phyloP scores from a whole-genome alignment of 2,888 invertebrate species.

The Atrina japonica region DNA sequence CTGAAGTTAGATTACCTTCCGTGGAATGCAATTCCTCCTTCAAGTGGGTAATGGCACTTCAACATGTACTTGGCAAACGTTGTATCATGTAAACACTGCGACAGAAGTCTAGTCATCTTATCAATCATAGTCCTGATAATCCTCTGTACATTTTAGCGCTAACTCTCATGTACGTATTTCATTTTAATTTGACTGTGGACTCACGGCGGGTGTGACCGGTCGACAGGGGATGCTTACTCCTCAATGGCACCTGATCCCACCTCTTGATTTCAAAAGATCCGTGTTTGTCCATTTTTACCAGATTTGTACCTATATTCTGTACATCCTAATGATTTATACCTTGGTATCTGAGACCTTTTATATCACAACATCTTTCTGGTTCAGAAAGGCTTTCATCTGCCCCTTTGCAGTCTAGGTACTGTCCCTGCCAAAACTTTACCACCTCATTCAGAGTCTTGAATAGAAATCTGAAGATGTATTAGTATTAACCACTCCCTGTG shows the following conservation, averaged over 20 bases:
- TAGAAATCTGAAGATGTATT: neutral
- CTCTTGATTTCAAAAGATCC: too few species aligned
- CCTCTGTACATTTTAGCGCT: constrained; percentile 19
- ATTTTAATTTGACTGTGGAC: constrained; percentile 15
- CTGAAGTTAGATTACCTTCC: constrained; percentile 1
- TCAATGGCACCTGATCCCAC: too few species aligned
- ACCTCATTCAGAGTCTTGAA: constrained; percentile 6
- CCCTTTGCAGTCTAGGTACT: constrained; percentile 18
- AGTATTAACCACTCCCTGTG: constrained; percentile 3
- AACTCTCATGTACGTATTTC: constrained; percentile 28
- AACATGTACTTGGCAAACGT: constrained; percentile 2
- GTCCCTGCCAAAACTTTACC: constrained; percentile 13
- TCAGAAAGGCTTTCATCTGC: constrained; percentile 17
- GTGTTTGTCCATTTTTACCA: too few species aligned
- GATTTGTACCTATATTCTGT: too few species aligned
- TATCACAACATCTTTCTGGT: neutral
- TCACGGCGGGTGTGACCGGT: constrained; percentile 21
- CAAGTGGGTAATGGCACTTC: constrained; percentile 14
- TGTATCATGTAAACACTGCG: constrained; percentile 13
- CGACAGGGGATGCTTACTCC: too few species aligned
- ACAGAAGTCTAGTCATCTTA: constrained; percentile 4
- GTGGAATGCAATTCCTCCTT: constrained; percentile 13
- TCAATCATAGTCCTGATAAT: constrained; percentile 27
- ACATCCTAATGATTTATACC: too few species aligned
- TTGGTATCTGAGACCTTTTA: too few species aligned